phyloP scores from a whole-genome alignment of 2,113 vertebrate genomes.

The Notarius lentiginosus region DNA sequence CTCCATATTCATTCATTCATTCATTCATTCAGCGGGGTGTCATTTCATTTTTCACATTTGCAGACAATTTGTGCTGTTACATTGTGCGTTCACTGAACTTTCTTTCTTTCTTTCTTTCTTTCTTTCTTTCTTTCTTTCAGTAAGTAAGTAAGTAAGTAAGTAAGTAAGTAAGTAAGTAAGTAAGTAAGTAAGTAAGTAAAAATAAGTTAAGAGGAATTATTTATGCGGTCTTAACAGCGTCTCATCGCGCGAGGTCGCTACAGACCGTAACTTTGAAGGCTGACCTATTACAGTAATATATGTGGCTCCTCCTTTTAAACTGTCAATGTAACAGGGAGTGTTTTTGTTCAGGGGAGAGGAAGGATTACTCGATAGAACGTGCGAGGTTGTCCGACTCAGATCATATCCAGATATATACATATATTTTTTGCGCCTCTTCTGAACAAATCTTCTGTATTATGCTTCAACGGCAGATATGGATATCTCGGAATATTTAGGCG shows the following conservation, averaged over 20 bases:
- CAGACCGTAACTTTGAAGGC: constrained; percentile 39
- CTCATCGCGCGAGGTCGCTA: constrained; percentile 5
- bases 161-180: too few species aligned
- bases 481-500: constrained; percentile 10
- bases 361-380: not conserved
- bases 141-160: not conserved
- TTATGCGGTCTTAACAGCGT: not conserved
- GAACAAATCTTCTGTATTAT: not conserved
- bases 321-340: not conserved
- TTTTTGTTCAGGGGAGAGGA: not conserved
- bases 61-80: not conserved
- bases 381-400: not conserved
- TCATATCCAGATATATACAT: not conserved
- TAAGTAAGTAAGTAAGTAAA: not conserved
- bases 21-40: too few species aligned
- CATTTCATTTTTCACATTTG: too few species aligned
- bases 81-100: not conserved
- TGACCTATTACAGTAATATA: not conserved
- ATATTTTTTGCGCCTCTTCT: not conserved
- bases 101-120: not conserved
- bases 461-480: constrained; percentile 8
- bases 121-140: not conserved
- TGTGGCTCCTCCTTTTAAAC: constrained; percentile 23
- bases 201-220: not conserved
- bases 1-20: not conserved